These are phyloP conservation scores for Ophion obscuratus DNA, from an alignment of 2,888 invertebrate species.

Conservation along the genomic window DNA sequence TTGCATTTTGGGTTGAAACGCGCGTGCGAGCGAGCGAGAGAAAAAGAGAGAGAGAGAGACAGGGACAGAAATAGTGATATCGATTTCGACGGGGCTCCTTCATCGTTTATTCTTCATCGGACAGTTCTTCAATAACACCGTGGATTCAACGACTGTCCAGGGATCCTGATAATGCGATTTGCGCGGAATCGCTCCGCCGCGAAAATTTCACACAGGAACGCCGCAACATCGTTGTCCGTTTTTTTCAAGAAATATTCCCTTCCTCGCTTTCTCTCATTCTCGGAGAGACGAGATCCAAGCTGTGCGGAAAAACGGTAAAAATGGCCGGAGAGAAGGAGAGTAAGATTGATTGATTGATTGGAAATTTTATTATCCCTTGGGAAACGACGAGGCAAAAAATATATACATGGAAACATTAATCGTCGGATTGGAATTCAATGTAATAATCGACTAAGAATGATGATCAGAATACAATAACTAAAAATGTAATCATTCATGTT, in stretches of 20 bases:
- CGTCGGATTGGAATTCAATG: no score
- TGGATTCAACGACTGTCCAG: constrained; percentile 37
- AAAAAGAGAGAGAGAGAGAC: no score
- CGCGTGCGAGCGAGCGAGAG: constrained; percentile 10
- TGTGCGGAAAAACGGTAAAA: no score
- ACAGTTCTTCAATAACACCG: constrained; percentile 51
- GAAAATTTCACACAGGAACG: neutral
- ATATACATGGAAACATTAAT: no score
- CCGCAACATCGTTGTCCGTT: neutral
- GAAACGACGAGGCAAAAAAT: no score
- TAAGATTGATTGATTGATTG: neutral
- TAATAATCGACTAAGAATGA: no score
- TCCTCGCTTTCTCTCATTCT: no score
- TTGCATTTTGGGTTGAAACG: constrained; percentile 56
- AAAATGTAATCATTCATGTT: no score
- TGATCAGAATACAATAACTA: no score
- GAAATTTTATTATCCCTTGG: no score
- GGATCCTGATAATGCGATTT: constrained; percentile 36
- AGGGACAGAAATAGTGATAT: constrained; percentile 10
- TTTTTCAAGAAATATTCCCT: no score
- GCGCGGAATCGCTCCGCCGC: neutral
- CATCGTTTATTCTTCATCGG: constrained; percentile 60
- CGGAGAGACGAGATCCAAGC: no score
- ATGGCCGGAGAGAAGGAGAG: neutral
- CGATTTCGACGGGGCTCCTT: constrained; percentile 28